Evolutionary conservation across 2,113 vertebrate species (phyloP), one percentile per base, ranked within the genome.

Genomic region (Hydropotes inermis): DNA sequence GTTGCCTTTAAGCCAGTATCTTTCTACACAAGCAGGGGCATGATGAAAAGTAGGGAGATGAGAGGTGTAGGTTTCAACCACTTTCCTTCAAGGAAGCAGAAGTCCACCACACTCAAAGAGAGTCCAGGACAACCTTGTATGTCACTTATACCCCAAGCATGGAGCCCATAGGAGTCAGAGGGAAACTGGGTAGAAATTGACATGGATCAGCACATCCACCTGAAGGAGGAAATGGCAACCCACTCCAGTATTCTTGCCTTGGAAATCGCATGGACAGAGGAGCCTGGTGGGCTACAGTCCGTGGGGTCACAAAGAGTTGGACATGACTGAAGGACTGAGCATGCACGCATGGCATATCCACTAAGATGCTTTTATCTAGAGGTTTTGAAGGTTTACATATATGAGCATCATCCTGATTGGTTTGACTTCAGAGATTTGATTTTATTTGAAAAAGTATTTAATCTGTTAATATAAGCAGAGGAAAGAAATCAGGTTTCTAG

Each of bases 401-500:
- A 47, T 92, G 5, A 27, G 33, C 25, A 85, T 45, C 54, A 90
- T 52, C 12, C 25, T 94, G 89, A 64, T 83, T 94, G 4, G 30
- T 93, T 95, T 97, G 64, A 93, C 16, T 17, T 87, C 11, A 84
- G 55, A 85, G 28, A 87, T 54, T 87, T 27, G 8, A n/a, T 55
- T 83, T 93, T 87, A 61, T 57, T 58, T 82, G 61, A 50, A 1
- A 50, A 50, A 15, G 43, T 90, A 12, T 50, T 93, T 91, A 27
- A 19, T 64, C 47, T 90, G 25, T 83, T 83, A 30, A 30, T 45
- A n/a, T 39, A 50, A 87, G 55, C 23, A 90, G n/a, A 96, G 79
- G 87, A 78, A 95, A 76, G 39, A 81, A 50, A 90, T 15, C 27
- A 17, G 25, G 47, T 81, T 81, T 50, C 45, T 8, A 57, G 54